Conservation (phyloP, 2,113 vertebrate genomes). For the Chaenogobius annularis region DNA sequence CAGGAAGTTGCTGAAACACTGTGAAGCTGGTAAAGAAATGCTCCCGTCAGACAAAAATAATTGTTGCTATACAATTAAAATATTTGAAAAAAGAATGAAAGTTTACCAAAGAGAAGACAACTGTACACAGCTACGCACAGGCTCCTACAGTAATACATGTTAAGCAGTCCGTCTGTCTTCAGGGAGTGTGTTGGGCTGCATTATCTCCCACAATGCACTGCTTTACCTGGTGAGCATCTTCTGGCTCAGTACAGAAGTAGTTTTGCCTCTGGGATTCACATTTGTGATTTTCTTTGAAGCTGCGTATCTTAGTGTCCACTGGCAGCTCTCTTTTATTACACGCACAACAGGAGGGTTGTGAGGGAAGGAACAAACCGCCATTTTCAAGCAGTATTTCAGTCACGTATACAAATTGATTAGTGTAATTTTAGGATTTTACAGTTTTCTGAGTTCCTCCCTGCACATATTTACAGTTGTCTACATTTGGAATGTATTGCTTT, state of each 20-base stretch:
- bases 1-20: too few species aligned
- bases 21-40: too few species aligned
- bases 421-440: not conserved
- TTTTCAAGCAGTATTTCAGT: not conserved
- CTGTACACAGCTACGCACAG: not conserved
- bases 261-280: slow-evolving; percentile 35
- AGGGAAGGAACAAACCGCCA: not conserved
- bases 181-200: slow-evolving; percentile 24
- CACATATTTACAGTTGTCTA: not conserved
- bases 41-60: too few species aligned
- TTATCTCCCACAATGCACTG: slow-evolving; percentile 32
- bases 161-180: slow-evolving; percentile 14
- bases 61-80: too few species aligned
- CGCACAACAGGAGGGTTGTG: not conserved
- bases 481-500: too few species aligned
- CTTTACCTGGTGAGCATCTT: slow-evolving; percentile 37
- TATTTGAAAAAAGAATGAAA: too few species aligned
- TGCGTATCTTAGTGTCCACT: slow-evolving; percentile 25
- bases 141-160: not conserved
- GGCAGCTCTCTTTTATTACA: slow-evolving; percentile 18
- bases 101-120: not conserved
- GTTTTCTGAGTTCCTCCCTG: not conserved
- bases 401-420: not conserved
- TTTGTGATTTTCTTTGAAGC: slow-evolving; percentile 38
- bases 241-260: slow-evolving; percentile 20